Conservation (phyloP, 1,140 invertebrate species). For the Trinorchestia longiramus region DNA sequence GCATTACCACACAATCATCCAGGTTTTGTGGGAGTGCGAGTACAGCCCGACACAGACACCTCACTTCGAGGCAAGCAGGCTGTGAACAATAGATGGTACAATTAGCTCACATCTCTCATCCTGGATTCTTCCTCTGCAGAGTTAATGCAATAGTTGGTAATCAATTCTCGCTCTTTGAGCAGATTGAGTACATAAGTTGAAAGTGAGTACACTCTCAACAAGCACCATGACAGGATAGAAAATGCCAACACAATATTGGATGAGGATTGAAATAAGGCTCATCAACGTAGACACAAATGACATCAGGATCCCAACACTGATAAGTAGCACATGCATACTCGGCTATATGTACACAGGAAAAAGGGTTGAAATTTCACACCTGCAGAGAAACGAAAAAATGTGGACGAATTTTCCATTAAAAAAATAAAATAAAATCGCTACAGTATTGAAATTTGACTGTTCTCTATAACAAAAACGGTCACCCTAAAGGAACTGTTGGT, state of each 20-base stretch:
- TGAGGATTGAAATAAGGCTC: not conserved
- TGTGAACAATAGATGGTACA: not conserved
- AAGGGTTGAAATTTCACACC: not conserved
- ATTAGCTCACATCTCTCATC: not conserved
- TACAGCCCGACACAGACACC: not conserved
- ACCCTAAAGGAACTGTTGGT: not conserved
- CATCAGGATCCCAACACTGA: not conserved
- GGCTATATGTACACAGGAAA: not conserved
- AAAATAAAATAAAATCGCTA: not conserved
- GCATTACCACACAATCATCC: constrained; percentile 33
- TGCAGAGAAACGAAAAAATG: too few relatives aligned
- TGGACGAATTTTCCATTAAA: too few relatives aligned
- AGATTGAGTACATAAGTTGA: not conserved
- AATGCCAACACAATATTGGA: not conserved
- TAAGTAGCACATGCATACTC: not conserved
- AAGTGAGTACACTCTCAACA: not conserved
- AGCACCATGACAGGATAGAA: not conserved
- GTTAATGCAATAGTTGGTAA: not conserved
- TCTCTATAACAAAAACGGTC: not conserved
- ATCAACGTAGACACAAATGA: not conserved
- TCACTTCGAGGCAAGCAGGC: constrained; percentile 3
- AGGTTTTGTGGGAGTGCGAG: not conserved
- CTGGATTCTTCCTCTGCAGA: not conserved
- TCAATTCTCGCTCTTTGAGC: not conserved
- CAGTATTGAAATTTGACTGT: not conserved